Base-by-base conservation (phyloP, 2,113 vertebrate genomes). In the Prunella fulvescens region DNA sequence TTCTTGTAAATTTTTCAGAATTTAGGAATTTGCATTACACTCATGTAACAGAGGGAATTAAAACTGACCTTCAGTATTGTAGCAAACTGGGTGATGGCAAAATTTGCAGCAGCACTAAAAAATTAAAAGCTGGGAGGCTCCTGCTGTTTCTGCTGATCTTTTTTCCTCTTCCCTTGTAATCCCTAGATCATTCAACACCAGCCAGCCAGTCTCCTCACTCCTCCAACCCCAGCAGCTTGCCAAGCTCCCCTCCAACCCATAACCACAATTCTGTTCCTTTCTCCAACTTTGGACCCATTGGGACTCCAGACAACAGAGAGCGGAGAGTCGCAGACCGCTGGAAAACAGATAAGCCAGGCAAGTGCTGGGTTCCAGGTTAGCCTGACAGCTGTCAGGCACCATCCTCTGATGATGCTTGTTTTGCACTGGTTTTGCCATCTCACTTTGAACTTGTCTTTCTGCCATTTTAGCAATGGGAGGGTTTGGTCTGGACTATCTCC, bases 191-290 rank as follows among this genome's bases (percentile, higher is more conserved):
- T 98, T 99, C 99, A 10, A 99, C 99, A 97, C 99, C 99, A 95
- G 99, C 99, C 97, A 99, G 99, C 97, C 99, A 99, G 89, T 99
- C 99, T 69, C 99, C 99, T 97, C 99, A 99, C 98, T 99, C 99
- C 57, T 99, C 99, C 90, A 99, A 99, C 95, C 99, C 99, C 88
- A 99, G 99, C 98, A 99, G 99, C 93, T 98, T 99, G 95, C 99
- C 99, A 44, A 99, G 99, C 81, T 99, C 99, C 80, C 99, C 99
- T 61, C 99, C 99, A 39, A 99, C 99, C 51, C 99, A 99, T 97
- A 99, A 98, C 97, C 99, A 99, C 76, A 98, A 98, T 60, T 98
- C 98, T 61, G 77, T 98, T 97, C 99, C 99, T 35, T 99, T 99
- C 97, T 99, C 99, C 88, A 99, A 99, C 97, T 99, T 99, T 0